Conservation (phyloP, 2,888 invertebrate genomes). For the Tetragonisca angustula region DNA sequence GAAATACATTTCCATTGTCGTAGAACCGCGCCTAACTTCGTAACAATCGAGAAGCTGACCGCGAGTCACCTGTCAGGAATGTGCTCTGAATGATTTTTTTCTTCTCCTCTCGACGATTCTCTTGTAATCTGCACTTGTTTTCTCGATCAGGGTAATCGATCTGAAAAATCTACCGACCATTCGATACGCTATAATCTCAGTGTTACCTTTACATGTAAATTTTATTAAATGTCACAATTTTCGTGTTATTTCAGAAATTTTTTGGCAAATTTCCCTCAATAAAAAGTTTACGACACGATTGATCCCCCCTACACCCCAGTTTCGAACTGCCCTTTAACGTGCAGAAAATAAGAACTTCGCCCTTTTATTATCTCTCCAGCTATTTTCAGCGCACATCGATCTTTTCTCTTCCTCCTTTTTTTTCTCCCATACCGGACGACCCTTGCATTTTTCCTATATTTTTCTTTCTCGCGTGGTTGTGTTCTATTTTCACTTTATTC, state of each 20-base stretch:
- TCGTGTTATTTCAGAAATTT: not conserved
- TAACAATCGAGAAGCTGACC: not conserved
- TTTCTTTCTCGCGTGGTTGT: not conserved
- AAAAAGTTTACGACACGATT: not conserved
- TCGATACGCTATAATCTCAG: no score
- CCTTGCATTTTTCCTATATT: not conserved
- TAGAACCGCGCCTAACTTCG: not conserved
- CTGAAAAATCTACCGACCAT: no score
- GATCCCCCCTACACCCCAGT: not conserved
- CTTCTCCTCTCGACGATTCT: not conserved
- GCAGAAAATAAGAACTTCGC: not conserved
- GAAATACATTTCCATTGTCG: slow-evolving; percentile 1
- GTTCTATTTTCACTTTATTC: not conserved
- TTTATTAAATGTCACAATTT: no score
- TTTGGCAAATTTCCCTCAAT: not conserved
- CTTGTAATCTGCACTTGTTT: not conserved
- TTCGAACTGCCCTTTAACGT: not conserved
- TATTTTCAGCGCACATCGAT: not conserved
- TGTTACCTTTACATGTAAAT: no score
- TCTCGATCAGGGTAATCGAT: no score
- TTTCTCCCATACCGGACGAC: not conserved
- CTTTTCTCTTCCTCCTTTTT: not conserved
- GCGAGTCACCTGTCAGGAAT: not conserved
- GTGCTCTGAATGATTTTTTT: not conserved
- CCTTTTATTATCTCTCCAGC: not conserved